Conservation (phyloP, 2,113 vertebrate genomes). For the Passer montanus region DNA sequence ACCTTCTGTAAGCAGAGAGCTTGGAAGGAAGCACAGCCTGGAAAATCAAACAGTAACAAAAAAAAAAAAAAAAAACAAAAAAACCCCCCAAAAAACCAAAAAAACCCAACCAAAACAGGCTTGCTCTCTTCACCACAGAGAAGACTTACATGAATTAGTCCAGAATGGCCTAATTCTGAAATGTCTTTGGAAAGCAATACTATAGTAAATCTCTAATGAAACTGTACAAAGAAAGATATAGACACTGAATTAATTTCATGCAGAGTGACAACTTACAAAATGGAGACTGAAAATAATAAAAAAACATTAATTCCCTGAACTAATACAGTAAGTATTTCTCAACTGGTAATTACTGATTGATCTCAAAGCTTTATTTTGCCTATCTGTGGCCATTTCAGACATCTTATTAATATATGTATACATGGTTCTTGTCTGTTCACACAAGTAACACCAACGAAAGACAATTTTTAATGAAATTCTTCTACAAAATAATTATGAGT, state of each 20-base stretch:
- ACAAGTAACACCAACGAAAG: neutral
- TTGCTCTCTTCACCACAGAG: neutral
- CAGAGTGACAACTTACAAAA: neutral
- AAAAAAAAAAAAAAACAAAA: no score
- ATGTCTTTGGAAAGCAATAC: neutral
- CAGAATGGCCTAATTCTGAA: neutral
- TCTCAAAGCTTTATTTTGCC: neutral
- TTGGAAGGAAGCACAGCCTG: neutral
- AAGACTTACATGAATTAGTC: neutral
- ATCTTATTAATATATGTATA: neutral
- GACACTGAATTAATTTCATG: neutral
- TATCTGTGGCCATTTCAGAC: neutral
- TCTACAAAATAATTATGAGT: neutral
- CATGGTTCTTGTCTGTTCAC: neutral
- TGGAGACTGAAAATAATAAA: neutral
- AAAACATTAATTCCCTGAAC: neutral
- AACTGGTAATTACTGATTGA: neutral
- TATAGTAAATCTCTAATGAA: neutral
- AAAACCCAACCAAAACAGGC: neutral
- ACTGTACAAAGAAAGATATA: neutral
- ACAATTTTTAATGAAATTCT: neutral
- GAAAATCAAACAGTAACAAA: neutral
- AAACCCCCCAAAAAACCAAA: neutral
- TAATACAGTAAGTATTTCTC: neutral
- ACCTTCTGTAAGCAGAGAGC: conserved; percentile 1